Base-by-base conservation (phyloP, 2,888 invertebrate species). In the Caenorhabditis sp. region DNA sequence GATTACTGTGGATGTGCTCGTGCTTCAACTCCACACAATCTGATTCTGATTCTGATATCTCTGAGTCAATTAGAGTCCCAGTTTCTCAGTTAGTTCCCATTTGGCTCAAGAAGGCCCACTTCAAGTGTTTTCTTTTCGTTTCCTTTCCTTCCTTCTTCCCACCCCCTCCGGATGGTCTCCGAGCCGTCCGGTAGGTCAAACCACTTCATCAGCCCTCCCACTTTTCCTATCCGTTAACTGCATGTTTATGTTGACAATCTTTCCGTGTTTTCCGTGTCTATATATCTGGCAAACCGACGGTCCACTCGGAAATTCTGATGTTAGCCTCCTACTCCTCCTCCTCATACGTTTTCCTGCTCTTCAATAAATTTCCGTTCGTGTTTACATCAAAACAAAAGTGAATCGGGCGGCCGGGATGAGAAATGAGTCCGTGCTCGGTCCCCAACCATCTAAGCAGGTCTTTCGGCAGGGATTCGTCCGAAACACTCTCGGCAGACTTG, bases 371-470 rank as follows among this genome's bases (percentile, higher is more conserved):
- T 41, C 13, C 27, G 4, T n/a, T 27, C 56, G 39, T 26, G 7
- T 20, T 41, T 20, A 43, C 56, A 56, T 56, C 53, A 59, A 59
- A 59, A 46, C 35, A 45, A 32, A 43, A 43, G 56, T 27, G 56
- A 45, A 43, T 27, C 13, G 8, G 24, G 32, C 27, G 2, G 45
- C n/a, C 32, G 7, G 39, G 32, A 20, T 48, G 41, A 27, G 45
- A 63, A 63, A 63, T 63, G 63, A 63, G 53, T 63, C 63, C 43
- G 62, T 61, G 7, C 3, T 17, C 11, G 0, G 8, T 35, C 52
- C 15, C 35, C 35, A 1, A 8, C 1, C 37, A 22, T n/a, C 6
- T 13, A 53, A 22, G 17, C 37, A 37, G n/a, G n/a, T n/a, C n/a
- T n/a, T n/a, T n/a, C n/a, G n/a, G n/a, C n/a, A n/a, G n/a, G n/a